Base-by-base conservation (phyloP, 2,888 invertebrate genomes). In the Chrysolina americana region DNA sequence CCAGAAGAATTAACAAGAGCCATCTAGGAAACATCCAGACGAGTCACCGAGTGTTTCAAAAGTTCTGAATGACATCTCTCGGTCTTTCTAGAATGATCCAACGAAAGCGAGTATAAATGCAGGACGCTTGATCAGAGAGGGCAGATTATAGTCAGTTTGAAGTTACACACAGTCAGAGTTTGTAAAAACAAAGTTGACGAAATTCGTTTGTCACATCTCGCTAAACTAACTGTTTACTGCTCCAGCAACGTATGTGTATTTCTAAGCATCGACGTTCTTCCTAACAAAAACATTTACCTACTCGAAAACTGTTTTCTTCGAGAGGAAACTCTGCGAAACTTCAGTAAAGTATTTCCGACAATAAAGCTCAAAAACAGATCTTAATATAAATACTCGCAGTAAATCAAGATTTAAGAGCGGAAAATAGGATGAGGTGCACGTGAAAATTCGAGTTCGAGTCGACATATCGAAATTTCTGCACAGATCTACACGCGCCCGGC, bases 321-420 rank as follows among this genome's bases (percentile, higher is more conserved):
- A 23, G 36, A 59, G 59, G 9, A 59, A 59, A 59, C 59, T 59
- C 59, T n/a, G n/a, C n/a, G 36, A 59, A n/a, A 28, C n/a, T 36
- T 9, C 59, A 17, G 23, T 23, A 28, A 59, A 36, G 17, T 59
- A 59, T 59, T n/a, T 59, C 59, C 59, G n/a, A 59, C 28, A 59
- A 59, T 53, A 53, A 48, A 70, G 48, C 68, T 62, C 47, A 36
- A 65, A 66, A 70, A 65, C 66, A 68, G 66, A 66, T 68, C 66
- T 74, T 56, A 68, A 71, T 65, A 71, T 56, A 75, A 73, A 72
- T 59, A 68, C 66, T 41, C 48, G 15, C 64, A 68, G 59, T 77
- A 77, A 77, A 77, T 77, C 75, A 77, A 71, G 75, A 71, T 77
- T 75, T 72, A 75, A 75, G 47, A 70, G 69, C 71, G 73, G 73